These are phyloP conservation scores for Erebia aethiops DNA, from an alignment of 2,888 invertebrate genomes.

Conservation along the genomic window DNA sequence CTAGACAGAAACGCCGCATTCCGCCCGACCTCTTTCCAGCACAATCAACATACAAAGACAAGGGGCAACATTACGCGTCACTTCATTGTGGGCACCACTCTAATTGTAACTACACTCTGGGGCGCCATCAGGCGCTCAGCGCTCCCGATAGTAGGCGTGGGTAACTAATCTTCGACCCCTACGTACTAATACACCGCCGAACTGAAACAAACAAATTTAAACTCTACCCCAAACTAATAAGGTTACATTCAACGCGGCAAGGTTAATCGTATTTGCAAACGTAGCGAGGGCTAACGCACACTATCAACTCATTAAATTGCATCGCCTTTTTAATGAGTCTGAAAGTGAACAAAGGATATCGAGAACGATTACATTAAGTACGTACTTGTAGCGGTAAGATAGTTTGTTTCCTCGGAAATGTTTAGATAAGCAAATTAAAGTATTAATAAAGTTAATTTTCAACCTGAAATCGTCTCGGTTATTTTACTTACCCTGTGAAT, in stretches of 20 bases:
- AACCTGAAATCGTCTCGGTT: conserved; percentile 29
- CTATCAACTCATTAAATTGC: conserved; percentile 84
- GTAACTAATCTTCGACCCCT: conserved; percentile 83
- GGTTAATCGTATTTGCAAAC: conserved; percentile 70
- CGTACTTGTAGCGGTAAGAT: conserved; percentile 72
- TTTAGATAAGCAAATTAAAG: conserved; percentile 51
- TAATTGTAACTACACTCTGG: conserved; percentile 83
- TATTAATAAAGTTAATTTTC: conserved; percentile 39
- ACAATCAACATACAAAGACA: conserved; percentile 83
- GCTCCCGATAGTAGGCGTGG: conserved; percentile 79
- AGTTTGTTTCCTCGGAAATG: conserved; percentile 61
- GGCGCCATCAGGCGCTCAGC: conserved; percentile 82
- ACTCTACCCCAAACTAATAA: conserved; percentile 49
- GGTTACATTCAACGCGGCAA: conserved; percentile 48
- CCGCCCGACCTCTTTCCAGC: conserved; percentile 62
- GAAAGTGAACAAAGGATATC: conserved; percentile 83
- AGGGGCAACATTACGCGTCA: conserved; percentile 79
- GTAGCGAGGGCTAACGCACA: conserved; percentile 82
- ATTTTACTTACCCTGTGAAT: neutral
- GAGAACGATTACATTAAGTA: conserved; percentile 81
- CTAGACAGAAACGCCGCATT: conserved; percentile 40
- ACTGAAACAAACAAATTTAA: conserved; percentile 49
- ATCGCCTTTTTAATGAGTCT: conserved; percentile 84
- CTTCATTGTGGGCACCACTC: conserved; percentile 82
- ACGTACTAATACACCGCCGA: conserved; percentile 71